phyloP scores from a whole-genome alignment of 92 coral and sea anemone species.

The Parazoanthus darwini region DNA sequence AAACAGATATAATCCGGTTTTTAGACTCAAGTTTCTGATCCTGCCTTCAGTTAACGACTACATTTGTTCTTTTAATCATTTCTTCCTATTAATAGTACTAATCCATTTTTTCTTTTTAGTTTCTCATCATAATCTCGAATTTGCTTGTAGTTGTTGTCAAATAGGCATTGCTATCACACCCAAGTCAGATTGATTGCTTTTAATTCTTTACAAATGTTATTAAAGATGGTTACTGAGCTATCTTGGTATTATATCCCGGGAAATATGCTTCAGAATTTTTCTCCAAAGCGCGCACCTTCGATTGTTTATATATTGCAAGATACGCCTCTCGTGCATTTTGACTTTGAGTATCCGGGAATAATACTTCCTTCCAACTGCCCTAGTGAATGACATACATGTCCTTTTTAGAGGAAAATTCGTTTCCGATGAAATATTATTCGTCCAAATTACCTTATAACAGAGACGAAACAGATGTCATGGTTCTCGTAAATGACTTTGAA shows the following conservation, averaged over 20 bases:
- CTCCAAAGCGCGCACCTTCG: not conserved
- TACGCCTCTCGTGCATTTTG: not conserved
- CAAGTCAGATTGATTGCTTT: not conserved
- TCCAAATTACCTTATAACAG: not conserved
- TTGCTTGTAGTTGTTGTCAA: too few relatives aligned
- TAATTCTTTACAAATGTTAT: not conserved
- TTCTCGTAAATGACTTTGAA: not conserved
- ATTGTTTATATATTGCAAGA: not conserved
- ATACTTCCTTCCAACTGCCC: not conserved
- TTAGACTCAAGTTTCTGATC: too few relatives aligned
- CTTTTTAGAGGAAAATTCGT: not conserved
- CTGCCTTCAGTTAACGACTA: too few relatives aligned
- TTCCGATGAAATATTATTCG: not conserved
- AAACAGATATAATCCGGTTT: too few relatives aligned
- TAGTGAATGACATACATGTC: not conserved
- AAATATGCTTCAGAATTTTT: not conserved
- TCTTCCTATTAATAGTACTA: too few relatives aligned
- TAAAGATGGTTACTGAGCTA: not conserved
- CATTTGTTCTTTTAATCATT: too few relatives aligned
- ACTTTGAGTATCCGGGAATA: not conserved
- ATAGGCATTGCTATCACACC: not conserved
- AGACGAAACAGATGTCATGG: not conserved
- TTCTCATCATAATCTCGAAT: not conserved
- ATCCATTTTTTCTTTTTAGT: not conserved
- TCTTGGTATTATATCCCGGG: not conserved